Evolutionary conservation across 2,888 invertebrate species (phyloP).

Genomic region (Acanthococcus lagerstroemiae): DNA sequence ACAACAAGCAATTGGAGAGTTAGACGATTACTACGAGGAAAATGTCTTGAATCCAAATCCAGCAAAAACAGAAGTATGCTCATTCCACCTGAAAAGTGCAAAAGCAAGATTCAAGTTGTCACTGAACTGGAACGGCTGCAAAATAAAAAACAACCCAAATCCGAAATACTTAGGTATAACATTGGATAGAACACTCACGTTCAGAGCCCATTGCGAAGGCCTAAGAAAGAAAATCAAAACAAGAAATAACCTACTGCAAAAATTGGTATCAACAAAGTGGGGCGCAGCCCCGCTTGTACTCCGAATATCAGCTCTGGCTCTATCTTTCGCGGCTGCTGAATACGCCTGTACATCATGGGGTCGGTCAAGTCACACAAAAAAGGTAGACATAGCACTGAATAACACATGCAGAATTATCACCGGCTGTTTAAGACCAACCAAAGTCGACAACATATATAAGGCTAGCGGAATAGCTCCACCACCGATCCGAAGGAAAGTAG

Average conservation of each 20-base stretch:
- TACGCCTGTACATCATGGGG: too few relatives aligned
- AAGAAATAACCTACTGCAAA: conserved; percentile 33
- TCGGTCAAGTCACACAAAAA: not conserved
- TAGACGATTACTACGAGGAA: conserved; percentile 19
- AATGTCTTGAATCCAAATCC: conserved; percentile 28
- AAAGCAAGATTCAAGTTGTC: conserved; percentile 27
- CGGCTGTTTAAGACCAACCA: not conserved
- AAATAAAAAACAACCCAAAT: conserved; percentile 15
- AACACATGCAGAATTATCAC: not conserved
- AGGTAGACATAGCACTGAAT: not conserved
- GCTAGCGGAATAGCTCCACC: not conserved
- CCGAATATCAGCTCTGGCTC: conserved; percentile 20
- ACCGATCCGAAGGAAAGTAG: not conserved
- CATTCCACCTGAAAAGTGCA: conserved; percentile 30
- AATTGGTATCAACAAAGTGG: conserved; percentile 32
- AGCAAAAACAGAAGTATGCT: conserved; percentile 22
- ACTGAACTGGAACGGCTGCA: conserved; percentile 28
- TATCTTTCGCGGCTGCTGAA: conserved; percentile 22
- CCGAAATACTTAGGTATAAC: conserved; percentile 35
- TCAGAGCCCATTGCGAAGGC: conserved; percentile 32
- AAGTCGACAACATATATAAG: not conserved
- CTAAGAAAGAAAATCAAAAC: conserved; percentile 32
- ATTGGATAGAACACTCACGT: conserved; percentile 34
- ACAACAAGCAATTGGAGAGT: not conserved
- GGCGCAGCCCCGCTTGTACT: conserved; percentile 31